phyloP scores from a whole-genome alignment of 2,113 vertebrate species.

The Dascyllus trimaculatus region DNA sequence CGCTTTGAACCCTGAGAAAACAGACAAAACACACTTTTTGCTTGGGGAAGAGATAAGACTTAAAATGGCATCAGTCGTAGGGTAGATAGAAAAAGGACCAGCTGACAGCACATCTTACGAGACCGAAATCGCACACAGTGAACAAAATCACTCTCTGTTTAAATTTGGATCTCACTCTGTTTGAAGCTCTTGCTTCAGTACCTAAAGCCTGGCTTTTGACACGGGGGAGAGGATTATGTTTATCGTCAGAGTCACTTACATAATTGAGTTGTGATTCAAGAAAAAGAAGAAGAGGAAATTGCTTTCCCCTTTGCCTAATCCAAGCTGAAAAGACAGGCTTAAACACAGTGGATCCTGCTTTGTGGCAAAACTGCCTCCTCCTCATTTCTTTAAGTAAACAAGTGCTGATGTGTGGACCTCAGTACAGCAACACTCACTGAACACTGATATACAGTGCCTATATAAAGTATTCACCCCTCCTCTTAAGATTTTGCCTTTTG shows the following conservation, averaged over 20 bases:
- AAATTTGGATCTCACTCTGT: conserved; percentile 18
- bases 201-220: neutral
- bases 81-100: neutral
- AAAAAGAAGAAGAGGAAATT: neutral
- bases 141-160: neutral
- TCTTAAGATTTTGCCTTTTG: too few relatives aligned
- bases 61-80: neutral
- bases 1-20: conserved; percentile 1
- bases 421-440: neutral
- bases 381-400: neutral
- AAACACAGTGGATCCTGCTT: neutral
- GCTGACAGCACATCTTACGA: neutral
- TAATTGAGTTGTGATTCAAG: conserved; percentile 17
- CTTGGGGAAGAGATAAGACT: neutral
- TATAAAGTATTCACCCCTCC: too few relatives aligned
- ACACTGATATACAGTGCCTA: neutral
- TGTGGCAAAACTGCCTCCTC: neutral
- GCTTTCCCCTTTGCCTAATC: conserved; percentile 10
- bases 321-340: neutral
- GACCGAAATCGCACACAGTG: neutral
- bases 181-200: conserved; percentile 22
- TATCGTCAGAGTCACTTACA: conserved; percentile 9
- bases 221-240: conserved; percentile 9
- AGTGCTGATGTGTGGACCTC: neutral
- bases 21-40: neutral